Conservation (phyloP, 64 coral and sea anemone species). For the Stichodactyla mertensii region DNA sequence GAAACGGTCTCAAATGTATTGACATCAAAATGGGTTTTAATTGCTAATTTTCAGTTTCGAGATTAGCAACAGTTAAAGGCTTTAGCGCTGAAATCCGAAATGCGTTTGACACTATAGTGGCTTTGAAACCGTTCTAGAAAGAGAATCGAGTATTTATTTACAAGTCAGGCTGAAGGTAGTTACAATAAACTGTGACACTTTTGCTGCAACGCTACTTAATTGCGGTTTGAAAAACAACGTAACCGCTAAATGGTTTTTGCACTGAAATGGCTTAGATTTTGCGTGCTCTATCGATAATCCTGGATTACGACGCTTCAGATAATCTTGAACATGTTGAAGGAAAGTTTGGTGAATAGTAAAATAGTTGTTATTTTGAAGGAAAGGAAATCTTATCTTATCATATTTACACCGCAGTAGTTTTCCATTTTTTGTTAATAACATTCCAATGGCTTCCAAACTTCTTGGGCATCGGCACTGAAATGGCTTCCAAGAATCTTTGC, state of each 20-base stretch:
- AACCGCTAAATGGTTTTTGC: too few relatives aligned
- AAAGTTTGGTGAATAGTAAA: too few relatives aligned
- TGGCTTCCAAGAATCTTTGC: not conserved
- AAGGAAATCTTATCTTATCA: not conserved
- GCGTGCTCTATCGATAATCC: too few relatives aligned
- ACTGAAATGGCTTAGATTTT: too few relatives aligned
- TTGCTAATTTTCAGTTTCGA: too few relatives aligned
- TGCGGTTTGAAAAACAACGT: too few relatives aligned
- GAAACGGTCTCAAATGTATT: not conserved
- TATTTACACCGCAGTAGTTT: not conserved
- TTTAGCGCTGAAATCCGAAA: not conserved
- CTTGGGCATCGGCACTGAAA: not conserved
- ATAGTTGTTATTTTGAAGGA: too few relatives aligned
- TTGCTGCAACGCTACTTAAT: too few relatives aligned
- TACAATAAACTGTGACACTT: too few relatives aligned
- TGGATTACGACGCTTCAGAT: too few relatives aligned
- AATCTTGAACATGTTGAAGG: too few relatives aligned
- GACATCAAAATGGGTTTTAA: not conserved
- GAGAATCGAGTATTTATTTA: not conserved
- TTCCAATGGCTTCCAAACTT: not conserved
- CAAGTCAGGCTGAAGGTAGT: too few relatives aligned
- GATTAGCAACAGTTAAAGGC: not conserved
- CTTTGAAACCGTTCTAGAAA: not conserved
- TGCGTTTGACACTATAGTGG: not conserved
- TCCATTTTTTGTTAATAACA: not conserved